Evolutionary conservation across 2,888 invertebrate species (phyloP), one percentile per base, ranked within the genome.

Genomic region (Keiferia lycopersicella): DNA sequence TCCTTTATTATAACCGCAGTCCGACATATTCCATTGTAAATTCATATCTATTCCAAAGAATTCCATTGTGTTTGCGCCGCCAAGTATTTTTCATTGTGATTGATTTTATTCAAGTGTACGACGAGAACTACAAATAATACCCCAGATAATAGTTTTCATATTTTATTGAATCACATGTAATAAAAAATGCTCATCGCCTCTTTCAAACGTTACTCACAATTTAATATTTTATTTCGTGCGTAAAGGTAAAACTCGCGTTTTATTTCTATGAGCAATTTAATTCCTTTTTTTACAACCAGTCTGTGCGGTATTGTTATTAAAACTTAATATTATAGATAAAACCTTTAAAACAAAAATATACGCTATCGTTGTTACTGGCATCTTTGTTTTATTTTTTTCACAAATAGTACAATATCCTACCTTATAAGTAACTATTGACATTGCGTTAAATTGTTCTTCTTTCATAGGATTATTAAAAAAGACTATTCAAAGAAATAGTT

Each of bases 81-180:
- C 2, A 51, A 51, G 20, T 22, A 51, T 51, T 20, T 51, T 26
- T 51, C 11, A 7, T 20, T 51, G 8, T 6, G 20, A 16, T 11
- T 20, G 11, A 22, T 51, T 18, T 20, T 20, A 51, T 51, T 51
- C 12, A 18, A 8, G 16, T 16, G 10, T 12, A 22, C 20, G 51
- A 39, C 20, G 45, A 45, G 3, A 12, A 51, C 20, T 48, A 62
- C 60, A 61, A 70, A 68, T 67, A 66, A 72, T 72, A 72, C 70
- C 60, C 65, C 38, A 58, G 45, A 58, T 38, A 63, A 59, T 65
- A 67, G 66, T 77, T 79, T 77, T 69, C 69, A 75, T 73, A 76
- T 78, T 82, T 84, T 81, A 81, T 82, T 83, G 75, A 81, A 78
- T 83, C 82, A 82, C 81, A 82, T 83, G 80, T 83, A 82, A 80